phyloP scores from a whole-genome alignment of 2,888 invertebrate species.

The Clistopyga incitator region DNA sequence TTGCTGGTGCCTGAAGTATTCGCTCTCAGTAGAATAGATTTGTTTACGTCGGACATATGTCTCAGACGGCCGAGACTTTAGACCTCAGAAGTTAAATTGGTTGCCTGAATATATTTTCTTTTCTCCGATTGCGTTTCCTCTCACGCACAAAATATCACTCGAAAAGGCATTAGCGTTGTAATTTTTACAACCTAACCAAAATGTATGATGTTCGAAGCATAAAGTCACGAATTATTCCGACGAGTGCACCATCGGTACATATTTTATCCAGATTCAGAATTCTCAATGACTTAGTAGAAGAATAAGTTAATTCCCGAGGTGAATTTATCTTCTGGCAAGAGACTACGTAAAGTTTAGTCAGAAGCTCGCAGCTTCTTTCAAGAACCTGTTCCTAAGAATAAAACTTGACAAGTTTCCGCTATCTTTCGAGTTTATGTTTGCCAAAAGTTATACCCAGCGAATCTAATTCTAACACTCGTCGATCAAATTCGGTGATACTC shows the following conservation, averaged over 20 bases:
- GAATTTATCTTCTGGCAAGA: constrained; percentile 29
- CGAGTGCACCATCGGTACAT: not conserved
- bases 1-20: not conserved
- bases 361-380: constrained; percentile 1
- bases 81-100: constrained; percentile 38
- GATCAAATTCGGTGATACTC: constrained; percentile 37
- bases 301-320: constrained; percentile 17
- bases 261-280: not conserved
- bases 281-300: not conserved
- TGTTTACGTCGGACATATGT: constrained; percentile 25
- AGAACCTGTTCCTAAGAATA: constrained; percentile 2
- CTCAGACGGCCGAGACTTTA: constrained; percentile 53
- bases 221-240: not conserved
- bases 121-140: constrained; percentile 47
- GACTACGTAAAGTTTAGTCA: constrained; percentile 1
- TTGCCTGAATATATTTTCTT: constrained; percentile 58
- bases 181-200: not conserved
- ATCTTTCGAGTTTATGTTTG: constrained; percentile 15
- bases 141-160: not conserved
- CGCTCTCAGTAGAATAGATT: constrained; percentile 38
- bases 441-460: constrained; percentile 3
- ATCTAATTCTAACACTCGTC: constrained; percentile 26
- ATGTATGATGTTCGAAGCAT: not conserved
- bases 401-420: constrained; percentile 14
- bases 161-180: not conserved